Base-by-base conservation (phyloP, 2,888 invertebrate genomes). In the Notodonta dromedarius region DNA sequence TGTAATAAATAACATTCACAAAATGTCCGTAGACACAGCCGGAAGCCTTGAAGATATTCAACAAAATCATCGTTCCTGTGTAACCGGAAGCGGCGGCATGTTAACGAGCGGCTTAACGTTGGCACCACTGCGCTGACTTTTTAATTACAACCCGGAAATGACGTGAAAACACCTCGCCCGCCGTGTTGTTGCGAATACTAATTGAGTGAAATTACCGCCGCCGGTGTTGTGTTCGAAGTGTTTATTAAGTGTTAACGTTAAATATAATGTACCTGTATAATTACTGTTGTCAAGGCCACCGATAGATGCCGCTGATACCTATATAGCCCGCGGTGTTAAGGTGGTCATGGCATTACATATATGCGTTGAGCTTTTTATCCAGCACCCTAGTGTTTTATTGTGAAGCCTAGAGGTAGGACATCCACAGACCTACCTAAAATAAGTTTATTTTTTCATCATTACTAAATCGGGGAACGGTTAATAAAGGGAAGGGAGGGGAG, bases 111-210 rank as follows among this genome's bases (percentile, higher is more conserved):
- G 73, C 74, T 83, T 80, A 80, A 77, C 73, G 76, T 71, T 77
- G 74, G 70, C 76, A 75, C 68, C 73, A 74, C 70, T 70, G 70
- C 67, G 59, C 69, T 79, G 82, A 82, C 82, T 82, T 82, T 82
- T 82, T 82, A 82, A 82, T 82, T 82, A 81, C 78, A 60, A 68
- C 66, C 67, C 72, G 66, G 74, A 73, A 79, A 82, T 82, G 77
- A 79, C 78, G 80, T 82, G 82, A 74, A 73, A 82, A 82, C 74
- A 73, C 60, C 74, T 73, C 71, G 66, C 58, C 62, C 67, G 65
- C 53, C 65, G 62, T 60, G 67, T 61, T 60, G 67, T 61, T 69
- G 62, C 65, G 80, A 78, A 82, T 82, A 66, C 67, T 73, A 76
- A 82, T 72, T 65, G 62, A 59, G 42, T n/a, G 44, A 39, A 50